Evolutionary conservation across 2,113 vertebrate genomes (phyloP), one percentile per base, ranked within the genome.

Genomic region (Psilopsiagon aymara): DNA sequence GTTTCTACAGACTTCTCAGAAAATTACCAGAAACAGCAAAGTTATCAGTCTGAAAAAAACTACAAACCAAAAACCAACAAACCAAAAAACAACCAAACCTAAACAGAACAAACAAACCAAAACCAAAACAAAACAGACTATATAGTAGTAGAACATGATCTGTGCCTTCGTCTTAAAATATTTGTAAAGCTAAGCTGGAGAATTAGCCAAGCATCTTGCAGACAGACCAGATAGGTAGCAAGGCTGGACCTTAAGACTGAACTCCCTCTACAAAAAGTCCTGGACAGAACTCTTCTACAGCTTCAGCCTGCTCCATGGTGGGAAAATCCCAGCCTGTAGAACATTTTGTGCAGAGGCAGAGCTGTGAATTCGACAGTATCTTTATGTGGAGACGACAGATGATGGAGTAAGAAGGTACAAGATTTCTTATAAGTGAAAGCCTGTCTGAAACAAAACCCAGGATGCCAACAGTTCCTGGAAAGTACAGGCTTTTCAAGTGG

Each of bases 231-330:
- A 55, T 5, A 74, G 19, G 41, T 37, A 66, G 17, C 35, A 62
- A 76, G 39, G 3, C 5, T n/a, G 11, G 41, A 63, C 31, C 86
- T 71, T 17, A 68, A 41, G 6, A 55, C 39, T 24, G 64, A 79
- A 7, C 3, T 86, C 80, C 15, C 15, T 52, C 8, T 63, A 33
- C 7, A 70, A 74, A 86, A 77, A 37, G 21, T 31, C 11, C 33
- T 14, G 33, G 23, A 53, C 28, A 91, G 85, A 66, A 70, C 7
- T 31, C 7, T 64, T 86, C 17, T 49, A 47, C 19, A 64, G 39
- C 35, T 70, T 71, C 64, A 60, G 1, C 6, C 27, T 74, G 14
- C 53, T 46, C 28, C 59, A 35, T 0, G 0, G 8, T 33, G 23
- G 25, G 59, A 62, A 82, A 93, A 57, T 7, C 28, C 4, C 44